phyloP scores from a whole-genome alignment of 2,113 vertebrate species.

The Antechinus stuartii region DNA sequence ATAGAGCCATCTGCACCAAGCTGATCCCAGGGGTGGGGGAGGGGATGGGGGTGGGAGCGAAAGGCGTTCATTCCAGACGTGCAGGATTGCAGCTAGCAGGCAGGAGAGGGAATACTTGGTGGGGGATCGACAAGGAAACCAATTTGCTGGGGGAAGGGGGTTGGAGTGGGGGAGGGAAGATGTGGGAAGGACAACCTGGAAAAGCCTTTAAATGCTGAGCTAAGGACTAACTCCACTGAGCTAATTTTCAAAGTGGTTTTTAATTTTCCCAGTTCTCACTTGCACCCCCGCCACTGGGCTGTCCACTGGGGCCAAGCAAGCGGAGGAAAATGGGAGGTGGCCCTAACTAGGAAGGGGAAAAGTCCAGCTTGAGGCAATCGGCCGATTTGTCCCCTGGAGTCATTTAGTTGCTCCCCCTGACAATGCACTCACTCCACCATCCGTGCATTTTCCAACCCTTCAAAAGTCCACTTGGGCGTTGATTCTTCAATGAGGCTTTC shows the following conservation, averaged over 20 bases:
- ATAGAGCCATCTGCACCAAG: not conserved
- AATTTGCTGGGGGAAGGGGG: not conserved
- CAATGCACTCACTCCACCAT: not conserved
- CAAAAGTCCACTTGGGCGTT: not conserved
- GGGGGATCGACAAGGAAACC: not conserved
- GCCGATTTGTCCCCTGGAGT: constrained; percentile 15
- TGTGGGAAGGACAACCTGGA: not conserved
- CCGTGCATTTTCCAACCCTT: not conserved
- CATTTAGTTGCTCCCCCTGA: not conserved
- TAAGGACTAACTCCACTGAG: not conserved
- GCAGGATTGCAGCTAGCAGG: not conserved
- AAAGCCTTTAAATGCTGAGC: not conserved
- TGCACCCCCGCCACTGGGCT: not conserved
- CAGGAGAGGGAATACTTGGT: not conserved
- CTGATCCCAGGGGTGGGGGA: not conserved
- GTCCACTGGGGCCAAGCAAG: constrained; percentile 28
- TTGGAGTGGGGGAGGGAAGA: too few species aligned
- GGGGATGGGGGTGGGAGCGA: not conserved
- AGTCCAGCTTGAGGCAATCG: not conserved
- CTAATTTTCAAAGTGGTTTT: constrained; percentile 34
- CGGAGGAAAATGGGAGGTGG: constrained; percentile 3
- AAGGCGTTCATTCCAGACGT: not conserved
- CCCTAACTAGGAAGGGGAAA: not conserved
- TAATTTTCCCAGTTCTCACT: constrained; percentile 10
- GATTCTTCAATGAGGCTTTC: not conserved